These are phyloP conservation scores for Helicoverpa armigera DNA, from an alignment of 1,140 invertebrate genomes.

Conservation along the genomic window DNA sequence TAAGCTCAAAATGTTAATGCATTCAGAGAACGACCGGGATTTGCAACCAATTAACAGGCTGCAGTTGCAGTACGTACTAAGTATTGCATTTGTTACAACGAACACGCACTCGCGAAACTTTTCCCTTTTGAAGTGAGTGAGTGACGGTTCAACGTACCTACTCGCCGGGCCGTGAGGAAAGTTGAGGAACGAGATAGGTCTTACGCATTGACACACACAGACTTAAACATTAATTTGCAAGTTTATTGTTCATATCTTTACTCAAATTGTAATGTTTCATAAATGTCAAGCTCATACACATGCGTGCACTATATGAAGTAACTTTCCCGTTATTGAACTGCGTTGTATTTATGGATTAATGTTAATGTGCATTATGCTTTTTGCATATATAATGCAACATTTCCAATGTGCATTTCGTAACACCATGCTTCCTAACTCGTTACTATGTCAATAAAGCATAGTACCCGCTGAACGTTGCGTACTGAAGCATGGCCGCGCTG, in stretches of 20 bases:
- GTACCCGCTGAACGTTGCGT: constrained; percentile 27
- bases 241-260: constrained; percentile 34
- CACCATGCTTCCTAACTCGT: constrained; percentile 17
- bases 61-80: constrained; percentile 6
- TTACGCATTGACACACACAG: constrained; percentile 43
- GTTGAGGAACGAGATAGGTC: constrained; percentile 63
- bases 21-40: constrained; percentile 16
- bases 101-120: constrained; percentile 53
- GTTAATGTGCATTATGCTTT: not conserved
- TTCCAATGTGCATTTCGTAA: not conserved
- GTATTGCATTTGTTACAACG: constrained; percentile 43
- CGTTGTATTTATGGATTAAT: constrained; percentile 25
- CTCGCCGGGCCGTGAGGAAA: constrained; percentile 61
- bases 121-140: constrained; percentile 67
- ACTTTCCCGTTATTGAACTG: constrained; percentile 21
- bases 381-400: constrained; percentile 6
- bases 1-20: not conserved
- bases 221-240: constrained; percentile 44
- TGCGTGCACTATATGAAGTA: not conserved
- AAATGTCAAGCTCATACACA: constrained; percentile 28
- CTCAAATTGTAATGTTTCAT: constrained; percentile 24
- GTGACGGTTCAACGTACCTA: constrained; percentile 64
- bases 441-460: constrained; percentile 40
- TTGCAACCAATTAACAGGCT: constrained; percentile 26
- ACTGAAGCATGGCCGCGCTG: constrained; percentile 29